Evolutionary conservation across 2,797 vertebrate species (phyloP), one percentile per base, ranked within the genome.

Genomic region (Alca torda): DNA sequence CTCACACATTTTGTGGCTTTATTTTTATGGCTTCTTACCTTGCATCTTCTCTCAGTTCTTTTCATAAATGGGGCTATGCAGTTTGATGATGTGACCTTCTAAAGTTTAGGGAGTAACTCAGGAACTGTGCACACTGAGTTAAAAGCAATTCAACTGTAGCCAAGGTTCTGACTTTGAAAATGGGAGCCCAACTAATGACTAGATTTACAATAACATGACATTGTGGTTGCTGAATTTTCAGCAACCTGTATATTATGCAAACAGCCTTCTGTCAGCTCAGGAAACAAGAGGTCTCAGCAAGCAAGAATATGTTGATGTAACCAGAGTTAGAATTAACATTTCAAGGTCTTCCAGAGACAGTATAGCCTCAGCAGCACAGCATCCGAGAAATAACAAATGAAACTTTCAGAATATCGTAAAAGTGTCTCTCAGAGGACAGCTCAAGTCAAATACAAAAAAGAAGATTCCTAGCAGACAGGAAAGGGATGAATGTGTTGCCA

Each of bases 271-370:
- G 56, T 73, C 83, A 86, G 39, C 28, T 86, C 48, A 70, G 50
- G 46, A 95, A 90, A 72, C 26, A 28, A 91, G 50, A 76, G 24
- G 65, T 63, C 61, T 68, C 35, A 78, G 50, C 9, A 82, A 94
- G 46, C 33, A 77, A 86, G 31, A 84, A 64, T 87, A 83, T 69
- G 51, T 87, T 90, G 56, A 61, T 68, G n/a, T 59, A 94, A 46
- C 14, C 31, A 93, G 83, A 80, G 70, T 11, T 70, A 83, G 76
- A 95, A 90, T 94, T 81, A 81, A 53, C n/a, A 78, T 88, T 91
- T 89, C 76, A 93, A 75, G 46, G 77, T 91, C 61, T 96, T 79
- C 64, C 33, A 86, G 37, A 93, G 12, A 63, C 23, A 69, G 21
- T 23, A 64, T 83, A 89, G 39, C 54, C 45, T 88, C 51, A 84